phyloP scores from a whole-genome alignment of 2,113 vertebrate genomes.

The Tapirus terrestris region DNA sequence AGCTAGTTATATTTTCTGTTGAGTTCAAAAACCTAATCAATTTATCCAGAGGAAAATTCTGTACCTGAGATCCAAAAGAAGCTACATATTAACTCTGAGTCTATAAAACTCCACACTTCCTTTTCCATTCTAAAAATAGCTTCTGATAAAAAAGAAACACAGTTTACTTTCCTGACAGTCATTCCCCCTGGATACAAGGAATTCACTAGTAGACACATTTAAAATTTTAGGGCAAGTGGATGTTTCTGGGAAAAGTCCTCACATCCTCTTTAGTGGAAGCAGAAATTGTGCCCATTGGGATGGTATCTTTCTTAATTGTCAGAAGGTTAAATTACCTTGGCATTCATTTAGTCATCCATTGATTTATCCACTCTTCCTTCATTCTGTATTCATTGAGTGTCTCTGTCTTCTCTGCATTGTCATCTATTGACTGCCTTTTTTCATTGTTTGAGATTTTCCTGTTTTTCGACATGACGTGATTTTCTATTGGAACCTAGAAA shows the following conservation, averaged over 20 bases:
- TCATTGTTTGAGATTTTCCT: not conserved
- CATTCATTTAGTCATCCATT: not conserved
- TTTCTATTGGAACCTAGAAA: not conserved
- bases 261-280: not conserved
- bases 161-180: not conserved
- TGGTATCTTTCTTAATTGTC: not conserved
- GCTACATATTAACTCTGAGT: not conserved
- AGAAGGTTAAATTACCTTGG: not conserved
- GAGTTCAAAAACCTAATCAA: not conserved
- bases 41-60: not conserved
- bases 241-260: not conserved
- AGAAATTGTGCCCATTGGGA: not conserved
- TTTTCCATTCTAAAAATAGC: not conserved
- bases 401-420: not conserved
- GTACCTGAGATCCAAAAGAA: not conserved
- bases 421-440: not conserved
- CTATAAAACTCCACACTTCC: not conserved
- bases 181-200: not conserved
- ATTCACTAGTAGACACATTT: not conserved
- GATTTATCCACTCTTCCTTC: not conserved
- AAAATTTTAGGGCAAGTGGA: not conserved
- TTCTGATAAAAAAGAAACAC: slow-evolving; percentile 24
- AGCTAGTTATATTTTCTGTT: not conserved
- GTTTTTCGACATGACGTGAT: not conserved
- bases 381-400: not conserved